Evolutionary conservation across 2,113 vertebrate species (phyloP), one percentile per base, ranked within the genome.

Genomic region (Colistium nudipinnis): DNA sequence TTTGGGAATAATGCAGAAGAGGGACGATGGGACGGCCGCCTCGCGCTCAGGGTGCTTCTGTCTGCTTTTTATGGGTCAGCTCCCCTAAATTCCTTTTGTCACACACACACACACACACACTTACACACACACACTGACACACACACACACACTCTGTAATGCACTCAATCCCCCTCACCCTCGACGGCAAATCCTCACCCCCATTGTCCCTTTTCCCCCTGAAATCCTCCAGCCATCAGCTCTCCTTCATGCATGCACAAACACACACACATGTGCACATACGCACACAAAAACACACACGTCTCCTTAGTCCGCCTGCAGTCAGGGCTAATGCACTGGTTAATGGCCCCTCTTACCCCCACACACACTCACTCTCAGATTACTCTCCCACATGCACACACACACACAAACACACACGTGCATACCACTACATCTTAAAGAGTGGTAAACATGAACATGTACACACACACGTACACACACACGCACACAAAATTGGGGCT

Each of bases 31-130:
- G 55, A 45, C 60, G 13, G 38, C 54, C 41, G 59, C 80, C 39
- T 82, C 16, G 8, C 7, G 38, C 36, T 43, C 64, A 60, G 84
- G 70, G 43, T 71, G 72, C 74, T 77, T 81, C 62, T 66, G 55
- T 81, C 76, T 80, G 70, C 62, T 66, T 75, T 90, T 87, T 81
- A 74, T 84, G 85, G 89, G 86, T 90, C 87, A 88, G 43, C 54
- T 85, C 19, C 76, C 53, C 33, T 76, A 74, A 84, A 89, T 86
- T 82, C 80, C 51, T 48, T n/a, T n/a, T n/a, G n/a, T n/a, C 45
- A 45, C 17, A 72, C 68, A 54, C 74, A 81, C 75, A 74, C 75
- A 38, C 16, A 82, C 67, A 82, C 67, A 76, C 83, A 77, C 67
- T n/a, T n/a, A n/a, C 45, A 45, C 17, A 72, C 68, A 54, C 74